phyloP scores from a whole-genome alignment of 2,797 vertebrate species.

The Mormyrus hasselquistii region DNA sequence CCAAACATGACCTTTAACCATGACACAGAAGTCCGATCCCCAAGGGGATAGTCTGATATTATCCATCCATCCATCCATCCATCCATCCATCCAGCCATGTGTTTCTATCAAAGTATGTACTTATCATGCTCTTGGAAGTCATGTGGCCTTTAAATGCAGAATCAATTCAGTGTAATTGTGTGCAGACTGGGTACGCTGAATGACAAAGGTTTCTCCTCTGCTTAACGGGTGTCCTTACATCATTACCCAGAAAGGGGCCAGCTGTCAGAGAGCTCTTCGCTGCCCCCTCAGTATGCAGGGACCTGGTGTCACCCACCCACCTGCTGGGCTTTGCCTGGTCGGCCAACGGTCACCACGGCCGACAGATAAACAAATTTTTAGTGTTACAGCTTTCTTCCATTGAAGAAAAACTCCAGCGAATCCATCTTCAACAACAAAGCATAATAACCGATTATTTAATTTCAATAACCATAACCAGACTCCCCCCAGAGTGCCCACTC shows the following conservation, averaged over 20 bases:
- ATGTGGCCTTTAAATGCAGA: conserved; percentile 51
- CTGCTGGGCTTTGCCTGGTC: conserved; percentile 25
- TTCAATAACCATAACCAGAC: not conserved
- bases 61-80: not conserved
- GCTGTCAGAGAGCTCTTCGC: not conserved
- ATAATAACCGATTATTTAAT: not conserved
- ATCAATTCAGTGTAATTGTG: conserved; percentile 59
- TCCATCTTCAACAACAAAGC: not conserved
- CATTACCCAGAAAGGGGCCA: conserved; percentile 11
- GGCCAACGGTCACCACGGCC: not conserved
- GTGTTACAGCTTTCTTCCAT: not conserved
- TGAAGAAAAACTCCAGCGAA: not conserved
- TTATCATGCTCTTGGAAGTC: conserved; percentile 46
- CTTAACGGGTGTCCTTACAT: conserved; percentile 37
- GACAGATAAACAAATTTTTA: not conserved
- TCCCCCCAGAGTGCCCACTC: conserved; percentile 4
- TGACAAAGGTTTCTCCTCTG: conserved; percentile 40
- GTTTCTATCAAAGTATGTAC: conserved; percentile 29
- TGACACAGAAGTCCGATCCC: conserved; percentile 13
- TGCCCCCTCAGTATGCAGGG: not conserved
- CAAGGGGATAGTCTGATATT: not conserved
- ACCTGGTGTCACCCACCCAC: not conserved
- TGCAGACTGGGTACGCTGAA: conserved; percentile 33
- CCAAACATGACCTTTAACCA: not conserved
- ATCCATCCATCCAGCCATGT: not conserved